phyloP scores from a whole-genome alignment of 64 coral and sea anemone species.

The Montipora cactus region DNA sequence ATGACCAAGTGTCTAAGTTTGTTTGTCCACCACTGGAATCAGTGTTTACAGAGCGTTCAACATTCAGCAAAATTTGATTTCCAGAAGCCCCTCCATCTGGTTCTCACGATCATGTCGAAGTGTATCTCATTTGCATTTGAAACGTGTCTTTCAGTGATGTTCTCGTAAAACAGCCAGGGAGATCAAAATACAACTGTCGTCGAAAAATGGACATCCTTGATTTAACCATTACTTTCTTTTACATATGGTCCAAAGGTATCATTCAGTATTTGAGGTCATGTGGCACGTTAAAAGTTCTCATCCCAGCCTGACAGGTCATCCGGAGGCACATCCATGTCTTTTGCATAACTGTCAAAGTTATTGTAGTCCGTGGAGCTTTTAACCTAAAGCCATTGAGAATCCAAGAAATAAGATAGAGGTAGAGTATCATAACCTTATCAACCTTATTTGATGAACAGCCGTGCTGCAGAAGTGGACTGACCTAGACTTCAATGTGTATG shows the following conservation, averaged over 20 bases:
- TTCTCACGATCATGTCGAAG: no score
- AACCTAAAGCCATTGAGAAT: slow-evolving; percentile 56
- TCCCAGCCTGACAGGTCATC: slow-evolving; percentile 98
- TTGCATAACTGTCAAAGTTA: slow-evolving; percentile 90
- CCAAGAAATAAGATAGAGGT: no score
- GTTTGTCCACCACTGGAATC: neutral
- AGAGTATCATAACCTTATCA: no score
- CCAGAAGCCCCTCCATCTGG: neutral
- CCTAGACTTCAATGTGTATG: no score
- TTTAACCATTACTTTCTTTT: neutral
- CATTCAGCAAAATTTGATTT: neutral
- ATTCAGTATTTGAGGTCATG: neutral
- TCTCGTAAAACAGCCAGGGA: no score
- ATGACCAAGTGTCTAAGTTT: neutral
- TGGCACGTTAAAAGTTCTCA: slow-evolving; percentile 80
- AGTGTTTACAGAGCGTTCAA: neutral
- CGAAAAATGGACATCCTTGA: neutral
- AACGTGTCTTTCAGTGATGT: neutral
- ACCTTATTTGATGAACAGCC: no score
- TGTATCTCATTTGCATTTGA: no score
- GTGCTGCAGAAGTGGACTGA: no score
- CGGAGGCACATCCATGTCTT: slow-evolving; percentile 94
- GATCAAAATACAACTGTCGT: neutral
- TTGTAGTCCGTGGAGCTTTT: slow-evolving; percentile 73
- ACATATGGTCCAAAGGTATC: neutral